Evolutionary conservation across 2,888 invertebrate genomes (phyloP).

Genomic region (Urechis unicinctus): DNA sequence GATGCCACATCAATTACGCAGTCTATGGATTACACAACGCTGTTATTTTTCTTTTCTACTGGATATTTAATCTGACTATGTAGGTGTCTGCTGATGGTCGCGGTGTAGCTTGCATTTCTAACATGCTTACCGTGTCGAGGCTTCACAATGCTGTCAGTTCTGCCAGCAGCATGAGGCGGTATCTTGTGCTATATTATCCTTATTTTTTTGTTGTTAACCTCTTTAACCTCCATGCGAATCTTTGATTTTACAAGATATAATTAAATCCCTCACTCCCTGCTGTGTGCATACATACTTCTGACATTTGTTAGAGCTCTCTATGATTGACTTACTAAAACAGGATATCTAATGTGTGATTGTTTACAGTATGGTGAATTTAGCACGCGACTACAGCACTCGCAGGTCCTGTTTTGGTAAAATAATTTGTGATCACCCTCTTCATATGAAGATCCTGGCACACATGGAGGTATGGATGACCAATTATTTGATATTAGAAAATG

Average conservation of each 20-base stretch:
- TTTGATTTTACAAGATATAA: too few relatives aligned
- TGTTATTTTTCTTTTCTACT: too few relatives aligned
- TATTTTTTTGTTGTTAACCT: too few relatives aligned
- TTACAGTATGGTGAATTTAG: constrained; percentile 52
- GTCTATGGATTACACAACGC: too few relatives aligned
- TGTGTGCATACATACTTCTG: too few relatives aligned
- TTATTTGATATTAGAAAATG: too few relatives aligned
- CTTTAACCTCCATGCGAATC: too few relatives aligned
- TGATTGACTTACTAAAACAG: background rate
- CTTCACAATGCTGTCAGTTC: constrained; percentile 55
- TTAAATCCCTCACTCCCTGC: too few relatives aligned
- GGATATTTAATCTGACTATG: constrained; percentile 2
- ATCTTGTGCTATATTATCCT: too few relatives aligned
- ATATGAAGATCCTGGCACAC: constrained; percentile 53
- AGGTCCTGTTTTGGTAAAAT: constrained; percentile 54
- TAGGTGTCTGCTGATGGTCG: constrained; percentile 53
- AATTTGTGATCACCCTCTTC: constrained; percentile 54
- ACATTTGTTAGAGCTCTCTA: too few relatives aligned
- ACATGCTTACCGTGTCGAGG: constrained; percentile 56
- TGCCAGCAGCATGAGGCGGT: constrained; percentile 53
- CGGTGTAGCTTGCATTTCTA: constrained; percentile 55
- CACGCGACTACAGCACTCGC: constrained; percentile 54
- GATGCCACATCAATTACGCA: too few relatives aligned
- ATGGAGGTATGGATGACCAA: constrained; percentile 50
- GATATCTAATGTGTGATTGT: constrained; percentile 1